A percentile compares a stretch with the other conserved stretches of the same genome.
phyloP scores from a whole-genome alignment of 2,113 vertebrate species.

The Eurystomus gularis region DNA sequence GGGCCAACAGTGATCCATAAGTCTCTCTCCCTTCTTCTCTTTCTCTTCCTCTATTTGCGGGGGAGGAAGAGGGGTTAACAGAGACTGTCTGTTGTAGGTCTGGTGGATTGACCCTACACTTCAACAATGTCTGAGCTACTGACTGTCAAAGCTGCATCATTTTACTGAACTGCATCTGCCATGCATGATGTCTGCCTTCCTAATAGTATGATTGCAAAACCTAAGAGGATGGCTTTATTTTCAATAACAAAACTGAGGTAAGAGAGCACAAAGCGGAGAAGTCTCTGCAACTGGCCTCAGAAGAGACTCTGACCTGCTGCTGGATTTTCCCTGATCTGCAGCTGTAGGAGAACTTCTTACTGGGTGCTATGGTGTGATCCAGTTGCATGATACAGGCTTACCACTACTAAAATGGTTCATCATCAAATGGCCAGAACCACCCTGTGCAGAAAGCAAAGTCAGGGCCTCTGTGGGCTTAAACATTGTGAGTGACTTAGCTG shows the following conservation, averaged over 20 bases:
- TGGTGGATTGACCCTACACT: no score
- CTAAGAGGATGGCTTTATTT: not conserved
- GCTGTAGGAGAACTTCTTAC: not conserved
- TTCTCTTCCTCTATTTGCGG: no score
- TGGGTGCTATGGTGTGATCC: not conserved
- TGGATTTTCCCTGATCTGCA: not conserved
- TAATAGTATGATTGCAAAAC: not conserved
- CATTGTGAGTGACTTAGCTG: not conserved
- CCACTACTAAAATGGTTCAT: not conserved
- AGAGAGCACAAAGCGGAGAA: not conserved
- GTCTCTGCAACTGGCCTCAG: not conserved
- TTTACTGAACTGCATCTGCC: not conserved
- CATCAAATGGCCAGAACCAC: not conserved
- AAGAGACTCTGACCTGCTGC: not conserved
- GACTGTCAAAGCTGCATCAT: not conserved
- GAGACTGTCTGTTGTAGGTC: no score
- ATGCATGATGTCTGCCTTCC: not conserved
- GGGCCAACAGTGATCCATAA: no score
- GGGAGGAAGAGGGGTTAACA: no score
- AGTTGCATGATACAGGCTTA: not conserved
- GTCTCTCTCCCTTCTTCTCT: no score
- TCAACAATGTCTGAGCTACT: no score
- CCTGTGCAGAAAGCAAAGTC: not conserved
- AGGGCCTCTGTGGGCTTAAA: not conserved
- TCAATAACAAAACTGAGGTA: not conserved